Evolutionary conservation across 2,888 invertebrate species (phyloP).

Genomic region (Melieria omissa): DNA sequence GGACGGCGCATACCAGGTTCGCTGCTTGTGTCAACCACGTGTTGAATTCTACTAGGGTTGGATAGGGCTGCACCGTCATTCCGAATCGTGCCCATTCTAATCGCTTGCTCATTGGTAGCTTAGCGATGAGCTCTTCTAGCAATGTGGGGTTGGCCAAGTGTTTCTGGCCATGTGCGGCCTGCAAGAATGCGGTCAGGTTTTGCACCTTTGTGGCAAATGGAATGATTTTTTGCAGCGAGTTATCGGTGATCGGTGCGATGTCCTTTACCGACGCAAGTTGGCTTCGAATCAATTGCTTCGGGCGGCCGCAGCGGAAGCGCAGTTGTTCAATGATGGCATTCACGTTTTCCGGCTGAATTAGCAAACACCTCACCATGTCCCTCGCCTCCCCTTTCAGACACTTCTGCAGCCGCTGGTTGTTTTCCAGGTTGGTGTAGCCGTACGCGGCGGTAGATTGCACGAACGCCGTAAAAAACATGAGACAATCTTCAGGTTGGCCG

Average conservation of each 20-base stretch:
- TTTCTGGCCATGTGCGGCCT: slow-evolving; percentile 38
- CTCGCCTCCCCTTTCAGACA: slow-evolving; percentile 33
- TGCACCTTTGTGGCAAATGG: slow-evolving; percentile 41
- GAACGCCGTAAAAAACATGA: slow-evolving; percentile 33
- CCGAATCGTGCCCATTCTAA: slow-evolving; percentile 39
- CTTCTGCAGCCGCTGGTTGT: slow-evolving; percentile 36
- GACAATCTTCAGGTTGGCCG: slow-evolving; percentile 39
- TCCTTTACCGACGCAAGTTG: slow-evolving; percentile 38
- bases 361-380: slow-evolving; percentile 26
- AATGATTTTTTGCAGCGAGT: slow-evolving; percentile 31
- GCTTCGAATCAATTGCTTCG: slow-evolving; percentile 36
- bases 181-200: slow-evolving; percentile 38
- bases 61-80: slow-evolving; percentile 15
- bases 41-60: slow-evolving; percentile 26
- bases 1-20: slow-evolving; percentile 16
- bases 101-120: slow-evolving; percentile 40
- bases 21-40: slow-evolving; percentile 33
- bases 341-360: slow-evolving; percentile 39
- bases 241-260: slow-evolving; percentile 32
- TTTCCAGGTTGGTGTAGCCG: slow-evolving; percentile 35
- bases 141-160: slow-evolving; percentile 26
- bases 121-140: slow-evolving; percentile 37
- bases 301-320: slow-evolving; percentile 30
- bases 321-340: slow-evolving; percentile 31
- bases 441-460: slow-evolving; percentile 28